Evolutionary conservation across 1,140 invertebrate genomes (phyloP).

Genomic region (Drosophila suzukii): DNA sequence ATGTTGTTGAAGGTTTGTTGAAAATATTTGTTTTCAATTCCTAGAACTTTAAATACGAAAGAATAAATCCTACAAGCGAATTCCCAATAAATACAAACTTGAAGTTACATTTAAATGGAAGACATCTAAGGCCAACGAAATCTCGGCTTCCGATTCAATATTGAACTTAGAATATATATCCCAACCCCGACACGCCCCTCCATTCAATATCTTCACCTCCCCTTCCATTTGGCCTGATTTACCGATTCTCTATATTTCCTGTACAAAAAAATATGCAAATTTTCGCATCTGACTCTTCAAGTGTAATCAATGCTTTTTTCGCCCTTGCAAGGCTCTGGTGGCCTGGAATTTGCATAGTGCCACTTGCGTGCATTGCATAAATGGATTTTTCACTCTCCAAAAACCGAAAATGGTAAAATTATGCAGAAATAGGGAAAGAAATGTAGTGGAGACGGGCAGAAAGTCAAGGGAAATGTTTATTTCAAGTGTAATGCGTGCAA

Average conservation of each 20-base stretch:
- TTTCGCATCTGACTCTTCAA: constrained; percentile 21
- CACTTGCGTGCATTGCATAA: constrained; percentile 53
- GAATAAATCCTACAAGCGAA: background rate
- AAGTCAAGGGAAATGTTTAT: constrained; percentile 12
- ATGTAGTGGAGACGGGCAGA: background rate
- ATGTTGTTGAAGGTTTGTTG: too few relatives aligned
- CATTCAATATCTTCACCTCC: background rate
- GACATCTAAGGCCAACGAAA: background rate
- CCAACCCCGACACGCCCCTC: background rate
- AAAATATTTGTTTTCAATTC: too few relatives aligned
- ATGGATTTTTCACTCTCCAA: constrained; percentile 30
- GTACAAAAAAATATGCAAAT: constrained; percentile 45
- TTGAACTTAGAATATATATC: background rate
- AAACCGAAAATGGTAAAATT: constrained; percentile 34
- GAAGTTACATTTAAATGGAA: background rate
- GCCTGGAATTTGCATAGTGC: constrained; percentile 47
- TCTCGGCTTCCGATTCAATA: background rate
- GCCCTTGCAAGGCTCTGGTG: constrained; percentile 14
- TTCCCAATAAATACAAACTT: background rate
- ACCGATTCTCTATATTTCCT: constrained; percentile 23
- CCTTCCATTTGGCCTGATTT: constrained; percentile 27
- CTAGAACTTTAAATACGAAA: too few relatives aligned
- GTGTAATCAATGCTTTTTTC: constrained; percentile 35
- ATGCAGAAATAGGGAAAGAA: constrained; percentile 29
- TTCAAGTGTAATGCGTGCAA: constrained; percentile 25